phyloP scores from a whole-genome alignment of 2,888 invertebrate species.

The Lasioglossum marginatum region DNA sequence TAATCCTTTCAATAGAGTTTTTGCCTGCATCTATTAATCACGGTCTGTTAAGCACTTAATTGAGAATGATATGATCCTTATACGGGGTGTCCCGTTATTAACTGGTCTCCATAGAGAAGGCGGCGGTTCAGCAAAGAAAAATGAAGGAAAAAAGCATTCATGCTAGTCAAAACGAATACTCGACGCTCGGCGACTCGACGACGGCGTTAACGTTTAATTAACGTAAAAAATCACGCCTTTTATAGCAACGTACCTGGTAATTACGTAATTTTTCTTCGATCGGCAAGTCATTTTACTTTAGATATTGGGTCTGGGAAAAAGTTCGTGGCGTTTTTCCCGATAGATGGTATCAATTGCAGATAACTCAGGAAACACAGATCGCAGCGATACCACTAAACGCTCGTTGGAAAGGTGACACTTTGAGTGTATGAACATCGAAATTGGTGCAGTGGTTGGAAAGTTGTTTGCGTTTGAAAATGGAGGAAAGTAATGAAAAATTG shows the following conservation, averaged over 20 bases:
- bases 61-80: conserved; percentile 6
- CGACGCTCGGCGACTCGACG: background rate
- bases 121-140: background rate
- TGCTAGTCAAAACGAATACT: background rate
- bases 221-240: background rate
- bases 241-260: background rate
- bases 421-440: too few species aligned
- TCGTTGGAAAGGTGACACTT: too few species aligned
- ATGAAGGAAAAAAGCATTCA: background rate
- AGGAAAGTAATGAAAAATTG: too few species aligned
- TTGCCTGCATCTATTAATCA: conserved; percentile 11
- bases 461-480: too few species aligned
- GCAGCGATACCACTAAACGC: too few species aligned
- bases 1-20: conserved; percentile 17
- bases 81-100: background rate
- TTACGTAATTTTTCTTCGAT: background rate
- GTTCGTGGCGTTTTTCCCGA: too few species aligned
- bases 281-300: background rate
- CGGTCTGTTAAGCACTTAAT: conserved; percentile 2
- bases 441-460: too few species aligned
- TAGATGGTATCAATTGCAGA: too few species aligned
- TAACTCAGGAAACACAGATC: too few species aligned
- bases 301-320: too few species aligned
- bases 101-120: background rate
- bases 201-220: background rate